phyloP scores from a whole-genome alignment of 1,140 invertebrate genomes.

The Asbolus verrucosus region DNA sequence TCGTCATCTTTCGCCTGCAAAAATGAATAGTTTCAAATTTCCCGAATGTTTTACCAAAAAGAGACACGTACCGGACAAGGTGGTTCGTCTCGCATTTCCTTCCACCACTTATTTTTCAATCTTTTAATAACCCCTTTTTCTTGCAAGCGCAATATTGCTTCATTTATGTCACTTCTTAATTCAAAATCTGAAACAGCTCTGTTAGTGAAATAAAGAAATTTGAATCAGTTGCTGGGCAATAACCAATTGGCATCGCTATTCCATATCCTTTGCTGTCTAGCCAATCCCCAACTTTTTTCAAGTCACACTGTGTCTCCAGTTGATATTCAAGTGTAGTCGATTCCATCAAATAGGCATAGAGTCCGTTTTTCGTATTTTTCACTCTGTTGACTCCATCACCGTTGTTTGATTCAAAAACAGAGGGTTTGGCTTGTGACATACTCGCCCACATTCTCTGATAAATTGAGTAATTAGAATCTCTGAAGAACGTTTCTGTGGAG shows the following conservation, averaged over 20 bases:
- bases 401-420: slow-evolving; percentile 83
- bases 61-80: slow-evolving; percentile 15
- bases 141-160: slow-evolving; percentile 81
- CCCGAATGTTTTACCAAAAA: no score
- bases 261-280: slow-evolving; percentile 87
- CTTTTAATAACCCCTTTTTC: slow-evolving; percentile 81
- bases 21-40: no score
- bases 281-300: slow-evolving; percentile 79
- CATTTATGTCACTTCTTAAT: slow-evolving; percentile 78
- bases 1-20: slow-evolving; percentile 30
- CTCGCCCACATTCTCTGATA: slow-evolving; percentile 77
- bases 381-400: slow-evolving; percentile 89
- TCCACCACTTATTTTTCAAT: slow-evolving; percentile 90
- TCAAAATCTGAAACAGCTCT: slow-evolving; percentile 70
- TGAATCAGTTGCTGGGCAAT: slow-evolving; percentile 52
- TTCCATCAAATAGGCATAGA: slow-evolving; percentile 88
- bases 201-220: neutral
- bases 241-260: slow-evolving; percentile 79
- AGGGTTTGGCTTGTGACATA: slow-evolving; percentile 82
- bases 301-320: slow-evolving; percentile 77
- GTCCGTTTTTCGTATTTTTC: slow-evolving; percentile 70
- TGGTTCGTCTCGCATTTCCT: slow-evolving; percentile 67
- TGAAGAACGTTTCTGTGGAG: slow-evolving; percentile 80
- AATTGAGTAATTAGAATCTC: slow-evolving; percentile 75
- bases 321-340: slow-evolving; percentile 84